Conservation (phyloP, 2,888 invertebrate genomes). For the Ecliptopera silaceata region DNA sequence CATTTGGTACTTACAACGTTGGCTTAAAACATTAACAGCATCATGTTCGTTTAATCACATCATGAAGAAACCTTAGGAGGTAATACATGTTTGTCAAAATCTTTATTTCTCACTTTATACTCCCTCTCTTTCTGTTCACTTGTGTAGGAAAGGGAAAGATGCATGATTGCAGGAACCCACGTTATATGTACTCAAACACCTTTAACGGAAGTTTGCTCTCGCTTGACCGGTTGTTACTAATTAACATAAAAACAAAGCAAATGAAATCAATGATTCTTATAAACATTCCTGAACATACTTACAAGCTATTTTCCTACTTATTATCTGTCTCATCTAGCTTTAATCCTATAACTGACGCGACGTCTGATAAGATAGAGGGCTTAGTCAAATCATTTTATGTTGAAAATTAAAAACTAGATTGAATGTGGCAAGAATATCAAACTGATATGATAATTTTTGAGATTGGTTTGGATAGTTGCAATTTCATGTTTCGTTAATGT, state of each 20-base stretch:
- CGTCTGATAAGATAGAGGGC: slow-evolving; percentile 72
- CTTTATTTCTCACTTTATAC: slow-evolving; percentile 45
- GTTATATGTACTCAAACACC: slow-evolving; percentile 61
- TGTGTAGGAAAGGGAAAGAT: slow-evolving; percentile 35
- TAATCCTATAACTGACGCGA: slow-evolving; percentile 82
- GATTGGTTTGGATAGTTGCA: slow-evolving; percentile 4
- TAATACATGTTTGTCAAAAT: slow-evolving; percentile 55
- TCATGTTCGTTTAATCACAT: slow-evolving; percentile 47
- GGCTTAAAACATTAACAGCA: slow-evolving; percentile 42
- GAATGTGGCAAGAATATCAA: slow-evolving; percentile 42
- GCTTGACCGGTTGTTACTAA: slow-evolving; percentile 65
- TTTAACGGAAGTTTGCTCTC: slow-evolving; percentile 70
- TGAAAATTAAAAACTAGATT: slow-evolving; percentile 49
- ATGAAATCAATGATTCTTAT: slow-evolving; percentile 74
- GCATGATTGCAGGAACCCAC: slow-evolving; percentile 49
- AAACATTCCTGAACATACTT: slow-evolving; percentile 61
- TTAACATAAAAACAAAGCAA: slow-evolving; percentile 80
- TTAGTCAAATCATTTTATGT: slow-evolving; percentile 53
- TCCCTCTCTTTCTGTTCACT: slow-evolving; percentile 38
- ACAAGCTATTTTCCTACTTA: slow-evolving; percentile 69
- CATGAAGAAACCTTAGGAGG: slow-evolving; percentile 34
- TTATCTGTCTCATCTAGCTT: slow-evolving; percentile 76
- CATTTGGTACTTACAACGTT: slow-evolving; percentile 40
- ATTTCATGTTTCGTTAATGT: slow-evolving; percentile 19
- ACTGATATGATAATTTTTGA: slow-evolving; percentile 20